Evolutionary conservation across 1,140 invertebrate species (phyloP).

Genomic region (Copidosoma floridanum): DNA sequence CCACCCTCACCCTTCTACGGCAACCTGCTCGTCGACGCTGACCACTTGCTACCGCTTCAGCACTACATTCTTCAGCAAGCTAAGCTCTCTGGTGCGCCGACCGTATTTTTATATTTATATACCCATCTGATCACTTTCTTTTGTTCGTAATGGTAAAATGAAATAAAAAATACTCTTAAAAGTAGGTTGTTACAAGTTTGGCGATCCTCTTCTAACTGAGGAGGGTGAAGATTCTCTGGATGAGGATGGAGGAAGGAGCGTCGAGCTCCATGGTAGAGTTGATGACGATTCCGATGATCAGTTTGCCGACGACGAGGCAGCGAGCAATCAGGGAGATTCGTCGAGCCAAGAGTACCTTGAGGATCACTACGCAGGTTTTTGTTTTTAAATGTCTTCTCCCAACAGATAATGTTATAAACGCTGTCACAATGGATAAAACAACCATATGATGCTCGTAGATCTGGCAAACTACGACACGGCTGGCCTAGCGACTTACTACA

Average conservation of each 20-base stretch:
- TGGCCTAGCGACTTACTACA: constrained; percentile 53
- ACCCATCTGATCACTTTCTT: not conserved
- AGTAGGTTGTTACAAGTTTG: constrained; percentile 65
- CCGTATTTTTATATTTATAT: not conserved
- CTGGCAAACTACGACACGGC: constrained; percentile 53
- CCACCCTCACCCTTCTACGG: constrained; percentile 52
- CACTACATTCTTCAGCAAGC: constrained; percentile 87
- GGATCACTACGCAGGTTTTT: constrained; percentile 54
- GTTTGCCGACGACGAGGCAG: constrained; percentile 67
- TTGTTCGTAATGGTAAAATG: not conserved
- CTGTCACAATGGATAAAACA: no score
- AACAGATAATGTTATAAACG: no score
- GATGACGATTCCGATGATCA: constrained; percentile 64
- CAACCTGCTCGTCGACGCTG: constrained; percentile 47
- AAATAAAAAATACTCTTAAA: constrained; percentile 8
- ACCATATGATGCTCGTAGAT: constrained; percentile 32
- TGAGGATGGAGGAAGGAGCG: constrained; percentile 54
- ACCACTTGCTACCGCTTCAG: constrained; percentile 78
- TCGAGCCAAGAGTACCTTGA: constrained; percentile 61
- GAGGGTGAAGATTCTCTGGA: constrained; percentile 68
- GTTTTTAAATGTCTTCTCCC: no score
- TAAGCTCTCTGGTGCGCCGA: constrained; percentile 64
- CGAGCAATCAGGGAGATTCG: constrained; percentile 62
- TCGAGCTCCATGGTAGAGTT: constrained; percentile 42
- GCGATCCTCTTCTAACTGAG: constrained; percentile 62